A percentile compares a stretch with the other conserved stretches of the same genome.
These are phyloP conservation scores for Anhinga anhinga DNA, from an alignment of 2,113 vertebrate species.

Conservation along the genomic window DNA sequence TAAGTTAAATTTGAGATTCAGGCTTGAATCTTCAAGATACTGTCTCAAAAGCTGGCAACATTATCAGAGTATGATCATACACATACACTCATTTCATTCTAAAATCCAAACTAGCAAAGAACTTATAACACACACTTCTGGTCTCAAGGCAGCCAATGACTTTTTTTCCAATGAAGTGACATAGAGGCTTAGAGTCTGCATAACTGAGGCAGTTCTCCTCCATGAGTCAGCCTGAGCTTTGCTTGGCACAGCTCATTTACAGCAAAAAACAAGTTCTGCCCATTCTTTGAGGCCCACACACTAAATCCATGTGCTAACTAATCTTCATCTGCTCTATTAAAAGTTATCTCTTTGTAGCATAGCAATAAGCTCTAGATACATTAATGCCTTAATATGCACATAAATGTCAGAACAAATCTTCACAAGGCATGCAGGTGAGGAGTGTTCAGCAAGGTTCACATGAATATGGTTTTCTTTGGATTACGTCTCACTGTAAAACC, in stretches of 20 bases:
- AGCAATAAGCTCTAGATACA: background rate
- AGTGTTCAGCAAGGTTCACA: background rate
- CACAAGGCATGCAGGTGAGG: background rate
- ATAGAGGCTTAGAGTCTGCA: background rate
- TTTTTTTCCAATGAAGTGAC: background rate
- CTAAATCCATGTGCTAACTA: background rate
- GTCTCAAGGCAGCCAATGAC: background rate
- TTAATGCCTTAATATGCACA: background rate
- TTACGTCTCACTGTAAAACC: background rate
- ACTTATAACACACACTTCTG: background rate
- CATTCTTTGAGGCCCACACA: background rate
- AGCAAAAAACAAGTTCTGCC: no score
- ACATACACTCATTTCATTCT: rapidly evolving
- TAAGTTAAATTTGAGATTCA: background rate
- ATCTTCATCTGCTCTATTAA: background rate
- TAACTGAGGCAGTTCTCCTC: background rate
- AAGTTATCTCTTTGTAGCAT: background rate
- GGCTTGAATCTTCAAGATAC: background rate
- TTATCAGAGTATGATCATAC: background rate
- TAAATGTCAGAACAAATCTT: background rate
- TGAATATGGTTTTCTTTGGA: background rate
- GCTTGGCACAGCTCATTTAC: background rate
- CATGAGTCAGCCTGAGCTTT: background rate
- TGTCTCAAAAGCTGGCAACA: rapidly evolving
- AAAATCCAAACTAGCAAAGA: background rate